A percentile compares a stretch with the other conserved stretches of the same genome.
These are phyloP conservation scores for Blastomussa wellsi DNA, from an alignment of 92 coral and sea anemone species.

Conservation along the genomic window DNA sequence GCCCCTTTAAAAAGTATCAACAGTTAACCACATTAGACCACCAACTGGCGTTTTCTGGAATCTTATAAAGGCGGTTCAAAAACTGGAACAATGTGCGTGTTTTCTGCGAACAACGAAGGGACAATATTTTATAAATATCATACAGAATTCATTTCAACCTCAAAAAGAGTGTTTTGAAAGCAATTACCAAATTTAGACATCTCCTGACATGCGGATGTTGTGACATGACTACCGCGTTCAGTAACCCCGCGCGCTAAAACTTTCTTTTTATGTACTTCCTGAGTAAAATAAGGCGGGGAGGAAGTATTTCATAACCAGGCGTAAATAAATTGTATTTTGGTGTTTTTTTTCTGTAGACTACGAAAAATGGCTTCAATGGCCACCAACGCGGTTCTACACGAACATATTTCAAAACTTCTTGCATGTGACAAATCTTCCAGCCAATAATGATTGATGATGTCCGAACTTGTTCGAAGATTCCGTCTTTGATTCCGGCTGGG, in stretches of 20 bases:
- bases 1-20: neutral
- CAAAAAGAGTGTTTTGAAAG: neutral
- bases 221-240: neutral
- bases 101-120: neutral
- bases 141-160: neutral
- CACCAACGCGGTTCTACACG: too few species aligned
- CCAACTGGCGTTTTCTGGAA: neutral
- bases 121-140: neutral
- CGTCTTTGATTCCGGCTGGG: neutral
- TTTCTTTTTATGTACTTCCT: neutral
- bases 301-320: neutral
- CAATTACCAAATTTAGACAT: slow-evolving; percentile 1
- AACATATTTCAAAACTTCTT: neutral
- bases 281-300: neutral
- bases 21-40: neutral
- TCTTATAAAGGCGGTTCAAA: neutral
- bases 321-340: slow-evolving; percentile 23
- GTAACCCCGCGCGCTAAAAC: neutral
- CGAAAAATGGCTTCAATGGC: neutral
- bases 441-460: too few species aligned
- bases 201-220: neutral
- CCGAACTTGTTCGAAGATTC: too few species aligned
- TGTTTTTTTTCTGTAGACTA: slow-evolving; percentile 3
- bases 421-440: too few species aligned
- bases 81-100: neutral